Evolutionary conservation across 2,888 invertebrate genomes (phyloP), one percentile per base, ranked within the genome.

Genomic region (Polydrusus cervinus): DNA sequence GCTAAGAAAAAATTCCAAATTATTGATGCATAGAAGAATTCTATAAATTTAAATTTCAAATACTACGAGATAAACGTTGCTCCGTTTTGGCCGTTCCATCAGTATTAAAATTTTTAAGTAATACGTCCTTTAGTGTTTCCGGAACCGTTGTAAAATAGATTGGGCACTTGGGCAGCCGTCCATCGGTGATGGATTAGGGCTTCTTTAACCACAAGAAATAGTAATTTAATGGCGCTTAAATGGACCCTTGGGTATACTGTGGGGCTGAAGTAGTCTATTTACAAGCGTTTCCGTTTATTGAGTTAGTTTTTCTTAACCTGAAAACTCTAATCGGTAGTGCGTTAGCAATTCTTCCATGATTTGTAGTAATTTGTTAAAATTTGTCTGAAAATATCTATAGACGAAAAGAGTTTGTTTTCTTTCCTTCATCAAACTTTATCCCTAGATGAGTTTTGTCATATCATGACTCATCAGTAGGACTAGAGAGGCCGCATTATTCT

Each of bases 121-220:
- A 13, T 45, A n/a, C 45, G 2, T 45, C 45, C 13, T 16, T 47
- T 47, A 14, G n/a, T 25, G 25, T 25, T 25, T 25, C 25, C 25
- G 25, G 16, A 16, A 47, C 9, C 14, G 57, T 43, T 49, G 43
- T 30, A 10, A 62, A 70, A 70, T 70, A 62, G 60, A 70, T 62
- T 62, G 62, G 47, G n/a, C n/a, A n/a, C n/a, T n/a, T n/a, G 25
- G 25, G 25, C 62, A 34, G 49, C 71, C 62, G 45, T 49, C 61
- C 25, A 9, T 64, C 55, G 65, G 57, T 72, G 71, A 72, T 72
- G 60, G 55, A 72, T 72, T 72, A 72, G 57, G 43, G 47, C 57
- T 49, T 66, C 66, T 55, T 72, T 47, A 71, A 72, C 65, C 55
- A 57, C 71, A 66, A 45, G 71, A 53, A 66, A 66, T 30, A 53